phyloP scores from a whole-genome alignment of 2,113 vertebrate genomes.

The Tyto alba region DNA sequence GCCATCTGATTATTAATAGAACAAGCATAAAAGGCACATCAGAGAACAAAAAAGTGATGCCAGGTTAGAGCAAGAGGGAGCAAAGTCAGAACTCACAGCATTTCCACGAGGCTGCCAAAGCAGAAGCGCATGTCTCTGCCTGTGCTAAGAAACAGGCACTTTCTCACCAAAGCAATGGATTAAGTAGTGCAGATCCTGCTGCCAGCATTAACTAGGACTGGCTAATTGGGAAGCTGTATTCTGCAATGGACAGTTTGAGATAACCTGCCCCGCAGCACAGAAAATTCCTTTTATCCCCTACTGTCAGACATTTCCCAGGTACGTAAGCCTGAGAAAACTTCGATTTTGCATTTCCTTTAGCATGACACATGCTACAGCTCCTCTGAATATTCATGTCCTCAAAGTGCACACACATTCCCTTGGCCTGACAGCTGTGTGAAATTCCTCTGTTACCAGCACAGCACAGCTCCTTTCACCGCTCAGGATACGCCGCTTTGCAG shows the following conservation, averaged over 20 bases:
- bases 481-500: accelerated
- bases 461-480: neutral
- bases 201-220: neutral
- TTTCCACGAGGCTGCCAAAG: neutral
- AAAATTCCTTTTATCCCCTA: neutral
- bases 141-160: neutral
- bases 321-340: neutral
- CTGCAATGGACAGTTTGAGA: neutral
- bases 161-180: neutral
- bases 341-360: neutral
- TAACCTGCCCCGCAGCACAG: neutral
- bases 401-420: neutral
- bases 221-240: neutral
- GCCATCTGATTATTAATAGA: neutral
- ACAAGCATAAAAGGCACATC: neutral
- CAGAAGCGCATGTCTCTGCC: accelerated
- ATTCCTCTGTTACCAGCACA: neutral
- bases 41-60: accelerated
- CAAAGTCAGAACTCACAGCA: neutral
- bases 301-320: neutral
- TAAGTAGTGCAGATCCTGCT: neutral
- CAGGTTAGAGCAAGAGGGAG: neutral
- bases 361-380: neutral
- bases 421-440: neutral
- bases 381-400: neutral